Conservation (phyloP, 2,113 vertebrate species). For the Syngnathoides biaculeatus region DNA sequence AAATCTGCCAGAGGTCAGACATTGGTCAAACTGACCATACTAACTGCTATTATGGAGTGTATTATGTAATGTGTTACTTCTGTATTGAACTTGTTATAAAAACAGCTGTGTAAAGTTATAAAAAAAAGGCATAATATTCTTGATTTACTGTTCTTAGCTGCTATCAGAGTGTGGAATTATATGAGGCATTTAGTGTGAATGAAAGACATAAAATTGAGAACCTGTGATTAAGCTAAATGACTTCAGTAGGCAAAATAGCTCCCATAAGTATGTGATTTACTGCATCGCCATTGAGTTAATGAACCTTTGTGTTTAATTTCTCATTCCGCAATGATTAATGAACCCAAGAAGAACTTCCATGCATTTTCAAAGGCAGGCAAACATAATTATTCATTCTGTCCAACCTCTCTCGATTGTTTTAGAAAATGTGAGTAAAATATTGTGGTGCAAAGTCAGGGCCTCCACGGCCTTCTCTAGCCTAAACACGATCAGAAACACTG, state of each 20-base stretch:
- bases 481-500: background rate
- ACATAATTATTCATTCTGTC: constrained; percentile 52
- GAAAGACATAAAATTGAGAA: constrained; percentile 30
- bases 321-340: constrained; percentile 61
- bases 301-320: constrained; percentile 50
- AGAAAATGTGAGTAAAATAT: constrained; percentile 25
- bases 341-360: constrained; percentile 22
- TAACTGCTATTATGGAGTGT: background rate
- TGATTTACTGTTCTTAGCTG: constrained; percentile 15
- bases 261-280: constrained; percentile 45
- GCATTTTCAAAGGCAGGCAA: constrained; percentile 41
- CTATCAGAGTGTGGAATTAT: constrained; percentile 11
- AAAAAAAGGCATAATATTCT: constrained; percentile 3
- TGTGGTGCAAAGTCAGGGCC: constrained; percentile 25
- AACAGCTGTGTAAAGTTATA: constrained; percentile 1
- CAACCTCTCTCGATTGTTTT: constrained; percentile 30
- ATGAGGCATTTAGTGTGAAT: constrained; percentile 17
- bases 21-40: constrained; percentile 1
- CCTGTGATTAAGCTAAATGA: constrained; percentile 36
- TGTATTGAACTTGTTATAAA: background rate
- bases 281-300: constrained; percentile 38
- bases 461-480: background rate
- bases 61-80: constrained; percentile 2
- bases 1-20: constrained; percentile 9
- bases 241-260: constrained; percentile 18